phyloP scores from a whole-genome alignment of 2,888 invertebrate species.

The Hyles lineata region DNA sequence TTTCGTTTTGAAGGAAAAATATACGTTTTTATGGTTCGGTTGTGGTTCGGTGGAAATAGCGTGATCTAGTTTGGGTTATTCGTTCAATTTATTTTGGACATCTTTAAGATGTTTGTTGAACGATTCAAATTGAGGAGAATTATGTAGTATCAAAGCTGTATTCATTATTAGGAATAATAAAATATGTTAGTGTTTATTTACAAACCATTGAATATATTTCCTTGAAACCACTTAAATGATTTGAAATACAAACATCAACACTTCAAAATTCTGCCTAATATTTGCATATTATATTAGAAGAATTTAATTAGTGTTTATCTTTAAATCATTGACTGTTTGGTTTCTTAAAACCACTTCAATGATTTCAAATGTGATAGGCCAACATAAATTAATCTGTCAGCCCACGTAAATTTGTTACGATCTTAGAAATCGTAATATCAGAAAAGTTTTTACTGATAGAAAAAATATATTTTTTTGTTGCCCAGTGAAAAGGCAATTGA shows the following conservation, averaged over 20 bases:
- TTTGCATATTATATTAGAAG: too few species aligned
- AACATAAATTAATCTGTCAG: slow-evolving; percentile 1
- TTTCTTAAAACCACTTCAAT: not conserved
- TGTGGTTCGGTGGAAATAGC: not conserved
- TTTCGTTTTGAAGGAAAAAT: slow-evolving; percentile 11
- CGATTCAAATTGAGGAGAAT: not conserved
- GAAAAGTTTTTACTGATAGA: not conserved
- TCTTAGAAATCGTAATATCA: slow-evolving; percentile 9
- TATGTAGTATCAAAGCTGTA: not conserved
- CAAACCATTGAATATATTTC: too few species aligned
- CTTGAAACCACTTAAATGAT: too few species aligned
- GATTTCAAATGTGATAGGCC: not conserved
- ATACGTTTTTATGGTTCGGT: not conserved
- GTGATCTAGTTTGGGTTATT: not conserved
- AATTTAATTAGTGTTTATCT: not conserved
- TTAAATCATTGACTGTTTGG: not conserved
- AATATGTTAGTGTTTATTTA: too few species aligned
- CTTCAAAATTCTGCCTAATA: too few species aligned
- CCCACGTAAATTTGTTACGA: slow-evolving; percentile 3
- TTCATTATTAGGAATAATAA: too few species aligned
- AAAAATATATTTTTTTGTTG: slow-evolving; percentile 4
- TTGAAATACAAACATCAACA: too few species aligned
- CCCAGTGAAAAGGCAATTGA: slow-evolving; percentile 20
- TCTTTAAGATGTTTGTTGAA: not conserved
- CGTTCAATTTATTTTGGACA: not conserved